phyloP scores from a whole-genome alignment of 2,797 vertebrate species.

The Enteromius anoplus region DNA sequence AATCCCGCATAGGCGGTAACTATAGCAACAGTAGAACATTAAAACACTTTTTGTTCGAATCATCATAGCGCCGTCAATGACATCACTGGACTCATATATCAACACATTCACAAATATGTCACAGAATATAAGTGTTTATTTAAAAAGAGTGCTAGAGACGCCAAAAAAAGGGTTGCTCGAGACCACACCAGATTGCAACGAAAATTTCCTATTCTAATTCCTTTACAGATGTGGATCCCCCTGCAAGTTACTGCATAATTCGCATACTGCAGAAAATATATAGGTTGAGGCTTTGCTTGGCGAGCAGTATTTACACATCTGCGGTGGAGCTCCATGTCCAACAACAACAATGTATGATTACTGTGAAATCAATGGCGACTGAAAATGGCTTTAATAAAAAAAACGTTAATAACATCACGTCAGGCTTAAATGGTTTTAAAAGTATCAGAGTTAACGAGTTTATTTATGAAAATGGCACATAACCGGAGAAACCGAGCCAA shows the following conservation, averaged over 20 bases:
- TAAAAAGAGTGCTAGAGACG: neutral
- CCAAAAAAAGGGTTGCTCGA: neutral
- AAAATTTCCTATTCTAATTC: neutral
- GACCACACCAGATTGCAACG: neutral
- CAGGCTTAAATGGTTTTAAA: constrained; percentile 32
- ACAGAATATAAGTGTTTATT: neutral
- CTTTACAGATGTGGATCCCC: constrained; percentile 18
- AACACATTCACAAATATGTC: neutral
- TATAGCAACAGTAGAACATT: neutral
- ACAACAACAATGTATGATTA: constrained; percentile 37
- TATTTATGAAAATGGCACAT: constrained; percentile 9
- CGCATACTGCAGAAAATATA: constrained; percentile 17
- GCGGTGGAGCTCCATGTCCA: constrained; percentile 40
- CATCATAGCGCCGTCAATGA: neutral
- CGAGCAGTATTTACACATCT: constrained; percentile 20
- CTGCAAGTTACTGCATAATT: neutral
- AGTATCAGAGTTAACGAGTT: constrained; percentile 11
- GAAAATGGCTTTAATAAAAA: constrained; percentile 47
- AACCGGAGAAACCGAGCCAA: neutral
- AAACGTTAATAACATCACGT: constrained; percentile 27
- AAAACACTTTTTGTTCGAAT: neutral
- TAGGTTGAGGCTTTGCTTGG: constrained; percentile 24
- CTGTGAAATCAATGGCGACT: constrained; percentile 28
- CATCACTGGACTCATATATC: neutral
- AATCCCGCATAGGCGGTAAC: neutral